Base-by-base conservation (phyloP, 2,888 invertebrate genomes). In the Psylliodes chrysocephalus region DNA sequence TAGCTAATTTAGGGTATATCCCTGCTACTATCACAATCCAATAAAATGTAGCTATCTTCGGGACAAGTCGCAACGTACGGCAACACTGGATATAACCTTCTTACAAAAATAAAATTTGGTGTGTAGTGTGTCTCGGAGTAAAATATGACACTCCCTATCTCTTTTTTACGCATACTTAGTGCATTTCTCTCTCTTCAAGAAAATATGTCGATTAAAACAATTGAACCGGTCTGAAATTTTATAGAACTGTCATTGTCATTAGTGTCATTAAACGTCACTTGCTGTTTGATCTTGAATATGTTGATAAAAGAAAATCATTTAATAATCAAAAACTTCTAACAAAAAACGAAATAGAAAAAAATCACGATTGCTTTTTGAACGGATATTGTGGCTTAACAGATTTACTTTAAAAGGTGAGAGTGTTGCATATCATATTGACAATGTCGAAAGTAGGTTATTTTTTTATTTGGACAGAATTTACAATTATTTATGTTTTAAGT, bases 391-490 rank as follows among this genome's bases (percentile, higher is more conserved):
- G 19, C 46, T 25, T 46, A n/a, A 15, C 22, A 1, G 25, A 46
- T 22, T 46, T 25, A 46, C 10, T 46, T 25, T 12, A 17, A 8
- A 12, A 46, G 46, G 46, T 46, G 14, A 46, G 46, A 10, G 22
- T 46, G 14, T 8, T 10, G 17, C 17, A 19, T 46, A 46, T 10
- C 10, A 15, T 25, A 12, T 12, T 46, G 14, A 14, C 35, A 35
- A 25, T 46, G 25, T 22, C 22, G 14, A 61, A 61, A 44, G 12
- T 53, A 14, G 38, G 18, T 61, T 18, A 17, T n/a, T 33, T 54
- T 56, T 52, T 52, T 51, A 28, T 28, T 28, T 49, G 1, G 19
- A 18, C 12, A n/a, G 10, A 10, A 44, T 4, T 4, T 22, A 6
- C 6, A 22, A 22, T 22, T 22, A 22, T 22, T 22, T 22, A 6